Conservation (phyloP, 1,140 invertebrate genomes). For the Drosophila melanica region DNA sequence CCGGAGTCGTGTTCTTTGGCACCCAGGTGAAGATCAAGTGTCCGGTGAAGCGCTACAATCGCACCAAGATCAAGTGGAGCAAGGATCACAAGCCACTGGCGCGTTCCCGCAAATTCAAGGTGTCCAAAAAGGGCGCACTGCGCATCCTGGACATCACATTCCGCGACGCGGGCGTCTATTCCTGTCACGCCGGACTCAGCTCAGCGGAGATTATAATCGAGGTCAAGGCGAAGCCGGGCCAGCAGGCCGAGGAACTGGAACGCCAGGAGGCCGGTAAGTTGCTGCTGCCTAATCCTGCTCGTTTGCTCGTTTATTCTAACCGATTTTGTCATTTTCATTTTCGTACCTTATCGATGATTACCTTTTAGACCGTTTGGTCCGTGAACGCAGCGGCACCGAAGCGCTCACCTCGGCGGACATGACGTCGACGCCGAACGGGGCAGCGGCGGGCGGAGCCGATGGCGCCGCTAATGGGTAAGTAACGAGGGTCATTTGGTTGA, state of each 20-base stretch:
- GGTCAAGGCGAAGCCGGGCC: conserved; percentile 90
- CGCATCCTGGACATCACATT: conserved; percentile 91
- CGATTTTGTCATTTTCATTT: neutral
- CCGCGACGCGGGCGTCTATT: conserved; percentile 92
- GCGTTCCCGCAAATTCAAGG: conserved; percentile 91
- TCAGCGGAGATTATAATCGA: conserved; percentile 89
- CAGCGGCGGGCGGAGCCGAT: conserved; percentile 36
- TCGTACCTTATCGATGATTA: neutral
- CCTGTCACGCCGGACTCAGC: conserved; percentile 91
- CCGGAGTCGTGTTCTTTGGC: conserved; percentile 92
- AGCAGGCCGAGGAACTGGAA: conserved; percentile 91
- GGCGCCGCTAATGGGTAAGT: conserved; percentile 71
- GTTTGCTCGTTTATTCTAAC: neutral
- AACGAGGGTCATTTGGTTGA: conserved; percentile 24
- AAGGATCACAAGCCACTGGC: conserved; percentile 90
- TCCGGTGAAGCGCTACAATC: conserved; percentile 92
- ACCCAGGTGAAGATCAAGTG: conserved; percentile 95
- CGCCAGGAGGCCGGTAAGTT: conserved; percentile 84
- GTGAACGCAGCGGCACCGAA: conserved; percentile 78
- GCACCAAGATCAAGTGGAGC: conserved; percentile 92
- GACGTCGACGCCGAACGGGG: conserved; percentile 59
- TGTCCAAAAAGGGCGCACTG: conserved; percentile 94
- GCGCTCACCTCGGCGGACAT: conserved; percentile 82
- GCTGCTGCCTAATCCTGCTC: no score
- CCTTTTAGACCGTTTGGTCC: conserved; percentile 74